These are phyloP conservation scores for Cyclophora albipunctata DNA, from an alignment of 2,888 invertebrate species.

Conservation along the genomic window DNA sequence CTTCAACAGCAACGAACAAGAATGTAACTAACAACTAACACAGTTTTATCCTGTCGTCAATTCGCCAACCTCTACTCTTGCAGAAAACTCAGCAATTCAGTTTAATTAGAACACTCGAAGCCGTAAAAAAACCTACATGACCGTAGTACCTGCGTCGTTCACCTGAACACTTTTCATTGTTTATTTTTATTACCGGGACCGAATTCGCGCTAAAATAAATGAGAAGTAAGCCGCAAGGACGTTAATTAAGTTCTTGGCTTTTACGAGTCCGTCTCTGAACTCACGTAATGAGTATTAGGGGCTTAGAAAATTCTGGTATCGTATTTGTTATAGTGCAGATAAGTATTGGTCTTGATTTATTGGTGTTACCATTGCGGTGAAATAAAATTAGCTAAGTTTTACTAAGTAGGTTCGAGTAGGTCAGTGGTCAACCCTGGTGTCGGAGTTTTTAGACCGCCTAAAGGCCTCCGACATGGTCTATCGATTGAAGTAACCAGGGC, in stretches of 20 bases:
- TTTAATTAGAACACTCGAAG: constrained; percentile 22
- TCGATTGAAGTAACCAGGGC: too few species aligned
- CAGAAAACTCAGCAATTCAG: constrained; percentile 9
- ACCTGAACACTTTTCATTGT: constrained; percentile 51
- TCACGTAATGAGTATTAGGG: constrained; percentile 46
- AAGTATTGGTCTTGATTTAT: too few species aligned
- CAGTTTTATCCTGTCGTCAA: not conserved
- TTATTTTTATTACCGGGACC: constrained; percentile 59
- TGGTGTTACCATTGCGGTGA: too few species aligned
- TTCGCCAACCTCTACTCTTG: not conserved
- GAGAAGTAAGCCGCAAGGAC: constrained; percentile 43
- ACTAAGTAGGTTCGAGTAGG: not conserved
- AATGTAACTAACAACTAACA: not conserved
- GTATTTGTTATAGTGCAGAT: constrained; percentile 3
- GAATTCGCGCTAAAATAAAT: constrained; percentile 65
- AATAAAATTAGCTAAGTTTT: constrained; percentile 5
- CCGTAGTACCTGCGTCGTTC: constrained; percentile 25
- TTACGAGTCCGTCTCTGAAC: constrained; percentile 44
- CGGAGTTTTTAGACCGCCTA: too few species aligned
- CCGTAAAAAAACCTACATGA: constrained; percentile 20
- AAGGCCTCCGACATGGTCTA: too few species aligned
- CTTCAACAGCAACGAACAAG: too few species aligned
- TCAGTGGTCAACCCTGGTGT: too few species aligned
- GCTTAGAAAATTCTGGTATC: constrained; percentile 21
- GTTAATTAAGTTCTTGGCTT: constrained; percentile 68